These are phyloP conservation scores for Noctua fimbriata DNA, from an alignment of 2,888 invertebrate species.

Conservation along the genomic window DNA sequence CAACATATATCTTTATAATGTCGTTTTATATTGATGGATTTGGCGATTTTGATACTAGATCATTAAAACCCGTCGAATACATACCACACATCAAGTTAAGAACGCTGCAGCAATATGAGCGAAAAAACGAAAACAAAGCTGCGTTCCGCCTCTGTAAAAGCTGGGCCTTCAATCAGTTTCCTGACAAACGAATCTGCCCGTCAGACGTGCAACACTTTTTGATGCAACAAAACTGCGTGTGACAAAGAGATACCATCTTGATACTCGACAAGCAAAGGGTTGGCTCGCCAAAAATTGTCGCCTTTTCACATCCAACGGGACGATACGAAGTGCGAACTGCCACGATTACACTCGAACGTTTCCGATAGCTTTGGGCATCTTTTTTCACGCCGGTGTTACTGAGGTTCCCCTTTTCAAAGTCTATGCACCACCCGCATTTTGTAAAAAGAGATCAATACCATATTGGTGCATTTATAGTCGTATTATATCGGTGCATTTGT, in stretches of 20 bases:
- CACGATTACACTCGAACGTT: background rate
- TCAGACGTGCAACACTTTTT: background rate
- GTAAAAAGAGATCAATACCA: background rate
- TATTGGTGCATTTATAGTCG: constrained; percentile 3
- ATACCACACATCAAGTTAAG: background rate
- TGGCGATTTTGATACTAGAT: background rate
- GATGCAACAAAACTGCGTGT: background rate
- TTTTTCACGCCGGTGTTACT: background rate
- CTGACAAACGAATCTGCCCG: background rate
- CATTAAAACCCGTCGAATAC: background rate
- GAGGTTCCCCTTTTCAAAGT: background rate
- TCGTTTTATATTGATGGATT: background rate
- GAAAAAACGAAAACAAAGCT: background rate
- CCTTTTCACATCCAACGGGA: constrained; percentile 9
- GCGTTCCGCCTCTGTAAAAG: background rate
- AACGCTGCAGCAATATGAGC: background rate
- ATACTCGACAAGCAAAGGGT: constrained; percentile 11
- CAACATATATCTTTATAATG: constrained; percentile 6
- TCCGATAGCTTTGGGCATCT: background rate
- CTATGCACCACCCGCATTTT: background rate
- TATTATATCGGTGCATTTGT: background rate
- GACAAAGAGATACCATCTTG: constrained; percentile 1
- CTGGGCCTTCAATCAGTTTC: background rate
- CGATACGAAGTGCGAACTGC: background rate
- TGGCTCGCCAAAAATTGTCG: background rate